These are phyloP conservation scores for Ferdinandea cuprea DNA, from an alignment of 2,888 invertebrate genomes.

Conservation along the genomic window DNA sequence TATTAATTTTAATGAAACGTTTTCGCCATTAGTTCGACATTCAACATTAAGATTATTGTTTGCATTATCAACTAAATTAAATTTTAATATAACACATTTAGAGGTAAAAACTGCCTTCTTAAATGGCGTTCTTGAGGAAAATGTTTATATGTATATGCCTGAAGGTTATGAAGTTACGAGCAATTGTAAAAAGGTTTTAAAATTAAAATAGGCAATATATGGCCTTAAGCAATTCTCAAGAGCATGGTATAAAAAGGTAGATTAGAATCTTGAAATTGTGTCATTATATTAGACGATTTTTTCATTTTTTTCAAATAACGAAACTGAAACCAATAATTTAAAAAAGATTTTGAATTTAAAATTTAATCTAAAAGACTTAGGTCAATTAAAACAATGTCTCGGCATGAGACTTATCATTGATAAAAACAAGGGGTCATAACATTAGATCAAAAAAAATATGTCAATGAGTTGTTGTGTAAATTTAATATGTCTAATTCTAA, in stretches of 20 bases:
- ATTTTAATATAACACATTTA: slow-evolving; percentile 11
- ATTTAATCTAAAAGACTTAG: slow-evolving; percentile 21
- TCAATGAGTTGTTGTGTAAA: slow-evolving; percentile 1
- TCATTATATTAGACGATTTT: neutral
- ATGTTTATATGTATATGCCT: slow-evolving; percentile 20
- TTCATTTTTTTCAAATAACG: neutral
- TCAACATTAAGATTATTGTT: slow-evolving; percentile 5
- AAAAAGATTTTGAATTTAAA: slow-evolving; percentile 6
- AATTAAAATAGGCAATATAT: slow-evolving; percentile 29
- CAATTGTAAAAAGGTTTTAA: slow-evolving; percentile 14
- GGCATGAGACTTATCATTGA: neutral
- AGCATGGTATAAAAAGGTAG: slow-evolving; percentile 27
- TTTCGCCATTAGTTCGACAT: slow-evolving; percentile 16
- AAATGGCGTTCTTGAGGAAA: slow-evolving; percentile 39
- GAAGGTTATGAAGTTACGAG: neutral
- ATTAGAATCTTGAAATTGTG: slow-evolving; percentile 22
- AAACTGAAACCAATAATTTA: neutral
- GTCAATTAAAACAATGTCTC: neutral
- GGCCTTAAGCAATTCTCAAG: slow-evolving; percentile 46
- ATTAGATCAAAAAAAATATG: slow-evolving; percentile 9
- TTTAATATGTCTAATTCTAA: slow-evolving; percentile 16
- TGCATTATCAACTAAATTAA: neutral
- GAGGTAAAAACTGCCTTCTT: slow-evolving; percentile 45
- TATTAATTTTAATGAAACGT: slow-evolving; percentile 25
- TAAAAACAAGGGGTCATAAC: neutral